A percentile compares a stretch with the other conserved stretches of the same genome.
Evolutionary conservation across 37 sponge, comb jelly and placozoan genomes (phyloP).

Genomic region (Eunapius fragilis): DNA sequence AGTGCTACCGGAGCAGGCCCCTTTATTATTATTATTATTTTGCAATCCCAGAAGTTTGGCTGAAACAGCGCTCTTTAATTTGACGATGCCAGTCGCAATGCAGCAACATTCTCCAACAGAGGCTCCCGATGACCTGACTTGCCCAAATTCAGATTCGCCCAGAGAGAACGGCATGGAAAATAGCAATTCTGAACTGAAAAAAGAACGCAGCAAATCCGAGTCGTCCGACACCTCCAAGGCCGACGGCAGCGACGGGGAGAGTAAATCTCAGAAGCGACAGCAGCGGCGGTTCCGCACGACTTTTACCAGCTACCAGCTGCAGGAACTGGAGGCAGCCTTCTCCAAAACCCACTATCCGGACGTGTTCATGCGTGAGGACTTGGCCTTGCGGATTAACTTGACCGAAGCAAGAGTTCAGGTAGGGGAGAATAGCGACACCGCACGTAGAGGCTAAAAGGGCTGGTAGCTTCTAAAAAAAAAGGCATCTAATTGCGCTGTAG

Average conservation of each 20-base stretch:
- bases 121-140: conserved; percentile 35
- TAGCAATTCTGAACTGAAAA: conserved; percentile 12
- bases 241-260: conserved; percentile 24
- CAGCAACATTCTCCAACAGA: conserved; percentile 64
- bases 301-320: conserved; percentile 91
- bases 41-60: too few relatives aligned
- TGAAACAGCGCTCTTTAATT: neutral
- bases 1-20: too few relatives aligned
- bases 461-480: neutral
- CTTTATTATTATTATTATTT: too few relatives aligned
- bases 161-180: conserved; percentile 36
- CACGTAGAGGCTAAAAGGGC: neutral
- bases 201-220: conserved; percentile 58
- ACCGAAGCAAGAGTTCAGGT: conserved; percentile 97
- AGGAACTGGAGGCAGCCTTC: conserved; percentile 90
- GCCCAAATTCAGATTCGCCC: conserved; percentile 30
- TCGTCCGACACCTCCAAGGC: conserved; percentile 34
- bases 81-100: conserved; percentile 66
- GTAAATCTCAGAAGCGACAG: conserved; percentile 71
- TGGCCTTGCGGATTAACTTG: conserved; percentile 83
- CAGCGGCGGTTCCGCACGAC: conserved; percentile 91
- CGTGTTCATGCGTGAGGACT: conserved; percentile 93
- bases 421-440: neutral
- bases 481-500: neutral
- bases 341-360: conserved; percentile 92